Evolutionary conservation across 2,113 vertebrate genomes (phyloP).

Genomic region (Caloenas nicobarica): DNA sequence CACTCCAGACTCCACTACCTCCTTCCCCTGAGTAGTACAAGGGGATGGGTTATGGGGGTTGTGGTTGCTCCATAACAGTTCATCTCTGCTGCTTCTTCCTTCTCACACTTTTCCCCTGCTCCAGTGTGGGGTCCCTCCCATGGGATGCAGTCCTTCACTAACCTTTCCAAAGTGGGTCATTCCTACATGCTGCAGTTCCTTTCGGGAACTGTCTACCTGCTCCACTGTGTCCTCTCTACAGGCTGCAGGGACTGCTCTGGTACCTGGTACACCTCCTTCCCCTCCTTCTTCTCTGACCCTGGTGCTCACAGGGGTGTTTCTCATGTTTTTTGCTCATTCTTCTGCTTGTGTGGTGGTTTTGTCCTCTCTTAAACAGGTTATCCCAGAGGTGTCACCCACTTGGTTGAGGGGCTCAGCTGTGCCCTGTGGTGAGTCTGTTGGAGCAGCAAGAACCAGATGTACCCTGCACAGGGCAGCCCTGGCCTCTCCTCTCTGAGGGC

Average conservation of each 20-base stretch:
- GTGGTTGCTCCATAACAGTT: background rate
- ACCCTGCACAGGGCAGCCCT: background rate
- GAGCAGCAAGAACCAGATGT: background rate
- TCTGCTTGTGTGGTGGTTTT: background rate
- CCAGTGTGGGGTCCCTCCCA: fast-evolving
- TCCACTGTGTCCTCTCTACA: background rate
- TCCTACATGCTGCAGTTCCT: background rate
- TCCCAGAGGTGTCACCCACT: background rate
- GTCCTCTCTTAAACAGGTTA: background rate
- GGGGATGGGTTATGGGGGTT: background rate
- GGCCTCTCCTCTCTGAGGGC: background rate
- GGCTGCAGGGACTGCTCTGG: background rate
- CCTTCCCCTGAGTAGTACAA: fast-evolving
- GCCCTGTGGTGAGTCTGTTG: background rate
- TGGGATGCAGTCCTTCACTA: background rate
- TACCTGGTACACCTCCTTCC: background rate
- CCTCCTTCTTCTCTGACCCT: background rate
- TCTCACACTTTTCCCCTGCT: background rate
- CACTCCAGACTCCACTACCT: background rate
- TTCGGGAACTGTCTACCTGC: background rate
- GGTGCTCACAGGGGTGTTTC: background rate
- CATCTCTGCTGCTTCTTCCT: background rate
- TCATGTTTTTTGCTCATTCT: background rate
- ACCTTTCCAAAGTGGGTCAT: background rate
- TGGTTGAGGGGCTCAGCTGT: background rate